phyloP scores from a whole-genome alignment of 2,113 vertebrate species.

The Aspidoscelis tigris region DNA sequence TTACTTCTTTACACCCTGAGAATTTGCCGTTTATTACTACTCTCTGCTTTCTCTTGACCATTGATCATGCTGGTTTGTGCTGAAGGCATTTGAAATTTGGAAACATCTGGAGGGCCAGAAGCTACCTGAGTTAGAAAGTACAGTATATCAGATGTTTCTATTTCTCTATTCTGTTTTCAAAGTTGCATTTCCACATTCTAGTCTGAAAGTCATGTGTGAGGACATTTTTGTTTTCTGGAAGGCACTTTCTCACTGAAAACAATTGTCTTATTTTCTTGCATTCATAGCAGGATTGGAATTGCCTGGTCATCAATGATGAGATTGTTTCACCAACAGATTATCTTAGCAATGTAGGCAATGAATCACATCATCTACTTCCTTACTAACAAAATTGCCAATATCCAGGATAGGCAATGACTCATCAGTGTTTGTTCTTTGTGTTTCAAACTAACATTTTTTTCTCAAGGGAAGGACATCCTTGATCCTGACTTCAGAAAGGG shows the following conservation, averaged over 20 bases:
- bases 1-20: too few relatives aligned
- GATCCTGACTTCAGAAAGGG: conserved; percentile 44
- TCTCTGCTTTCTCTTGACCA: neutral
- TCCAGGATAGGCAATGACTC: conserved; percentile 47
- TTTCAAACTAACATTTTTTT: conserved; percentile 42
- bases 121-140: neutral
- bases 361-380: neutral
- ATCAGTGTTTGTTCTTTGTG: conserved; percentile 50
- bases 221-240: neutral
- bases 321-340: conserved; percentile 2
- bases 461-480: conserved; percentile 31
- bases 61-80: neutral
- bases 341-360: conserved; percentile 3
- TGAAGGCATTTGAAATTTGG: neutral
- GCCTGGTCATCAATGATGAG: neutral
- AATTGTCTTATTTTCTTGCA: neutral
- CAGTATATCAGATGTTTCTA: neutral
- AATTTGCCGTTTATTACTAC: too few relatives aligned
- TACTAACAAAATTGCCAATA: neutral
- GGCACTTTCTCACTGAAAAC: neutral
- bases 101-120: neutral
- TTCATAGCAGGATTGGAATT: neutral
- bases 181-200: neutral
- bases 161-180: neutral
- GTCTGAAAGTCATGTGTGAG: neutral